Evolutionary conservation across 2,797 vertebrate genomes (phyloP), one percentile per base, ranked within the genome.

Genomic region (Coluber constrictor): DNA sequence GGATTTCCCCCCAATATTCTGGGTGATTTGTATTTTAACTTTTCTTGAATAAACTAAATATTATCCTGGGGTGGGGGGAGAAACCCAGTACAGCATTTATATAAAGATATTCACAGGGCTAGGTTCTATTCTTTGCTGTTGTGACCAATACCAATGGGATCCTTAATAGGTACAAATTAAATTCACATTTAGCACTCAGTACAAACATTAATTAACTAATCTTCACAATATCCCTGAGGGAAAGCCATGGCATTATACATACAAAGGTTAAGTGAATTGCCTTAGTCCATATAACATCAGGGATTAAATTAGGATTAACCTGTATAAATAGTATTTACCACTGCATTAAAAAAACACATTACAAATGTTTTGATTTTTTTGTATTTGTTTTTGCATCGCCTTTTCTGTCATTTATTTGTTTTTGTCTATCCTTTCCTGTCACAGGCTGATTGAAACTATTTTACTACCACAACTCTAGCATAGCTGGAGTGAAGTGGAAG

Each of bases 181-280:
- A 91, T 2, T 94, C 23, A 94, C 54, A 94, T 93, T 94, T 94
- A 94, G 74, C 29, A 89, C 90, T 95, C 3, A 86, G 92, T 29
- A 93, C 87, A 92, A 88, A 43, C 92, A 93, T 91, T 95, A 95
- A 92, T 90, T 91, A 92, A 96, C 92, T 94, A 94, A 94, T 61
- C 61, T 57, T 94, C 25, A 3, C n/a, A 91, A 93, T 95, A 94
- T 25, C 87, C 90, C 66, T 54, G 12, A 16, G 47, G 51, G 60
- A 79, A 94, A 74, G 79, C 63, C 90, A 90, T 93, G 91, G 86
- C 16, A n/a, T 90, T 86, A 92, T 56, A 83, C 55, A 61, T 83
- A 12, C 83, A 93, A 94, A 94, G 90, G 70, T 92, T 92, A 94
- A 94, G 54, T 91, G 86, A 92, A 89, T 94, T 94, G 86, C 93